phyloP scores from a whole-genome alignment of 2,797 vertebrate species.

The Vespertilio murinus region DNA sequence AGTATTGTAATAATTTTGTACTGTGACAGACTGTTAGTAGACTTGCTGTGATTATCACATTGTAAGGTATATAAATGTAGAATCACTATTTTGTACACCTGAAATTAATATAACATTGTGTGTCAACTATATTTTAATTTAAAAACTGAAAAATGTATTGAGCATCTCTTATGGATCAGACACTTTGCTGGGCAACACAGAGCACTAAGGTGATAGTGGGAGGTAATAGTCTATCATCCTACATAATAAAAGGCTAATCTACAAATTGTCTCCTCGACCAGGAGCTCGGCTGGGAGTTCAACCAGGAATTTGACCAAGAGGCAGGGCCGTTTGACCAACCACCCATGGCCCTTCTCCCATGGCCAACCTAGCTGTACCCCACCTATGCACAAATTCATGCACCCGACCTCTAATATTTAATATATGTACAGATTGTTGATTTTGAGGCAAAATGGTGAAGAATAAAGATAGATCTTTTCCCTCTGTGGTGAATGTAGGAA shows the following conservation, averaged over 20 bases:
- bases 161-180: not conserved
- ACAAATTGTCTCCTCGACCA: too few species aligned
- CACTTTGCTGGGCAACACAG: not conserved
- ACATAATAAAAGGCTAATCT: too few species aligned
- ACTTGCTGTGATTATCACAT: not conserved
- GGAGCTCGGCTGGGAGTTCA: too few species aligned
- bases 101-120: not conserved
- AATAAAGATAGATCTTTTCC: not conserved
- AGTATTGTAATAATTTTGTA: not conserved
- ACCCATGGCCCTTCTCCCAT: too few species aligned
- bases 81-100: not conserved
- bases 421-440: not conserved
- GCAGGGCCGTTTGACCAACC: too few species aligned
- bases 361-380: too few species aligned
- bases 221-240: not conserved
- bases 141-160: conserved; percentile 37
- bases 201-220: not conserved
- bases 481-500: not conserved
- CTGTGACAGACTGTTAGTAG: not conserved
- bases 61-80: not conserved
- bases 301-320: too few species aligned
- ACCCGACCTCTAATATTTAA: not conserved
- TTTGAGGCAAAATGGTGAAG: not conserved
- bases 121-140: not conserved
- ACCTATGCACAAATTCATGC: too few species aligned